A percentile compares a stretch with the other conserved stretches of the same genome.
Evolutionary conservation across 2,113 vertebrate species (phyloP).

Genomic region (Globicephala melas): DNA sequence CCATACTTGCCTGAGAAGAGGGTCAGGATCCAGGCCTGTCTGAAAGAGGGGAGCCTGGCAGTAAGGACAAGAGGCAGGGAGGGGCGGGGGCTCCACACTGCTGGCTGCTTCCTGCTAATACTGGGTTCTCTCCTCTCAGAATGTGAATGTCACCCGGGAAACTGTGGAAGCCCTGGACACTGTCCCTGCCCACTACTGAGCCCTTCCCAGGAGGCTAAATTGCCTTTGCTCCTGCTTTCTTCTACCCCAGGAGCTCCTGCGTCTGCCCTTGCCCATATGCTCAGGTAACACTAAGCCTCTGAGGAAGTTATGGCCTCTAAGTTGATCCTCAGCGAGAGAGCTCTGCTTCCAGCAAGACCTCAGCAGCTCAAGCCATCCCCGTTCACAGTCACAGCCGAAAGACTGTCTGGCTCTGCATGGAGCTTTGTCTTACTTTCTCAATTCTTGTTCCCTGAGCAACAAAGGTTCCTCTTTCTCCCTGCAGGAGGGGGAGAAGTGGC

Average conservation of each 20-base stretch:
- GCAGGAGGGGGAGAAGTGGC: neutral
- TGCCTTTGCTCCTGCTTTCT: neutral
- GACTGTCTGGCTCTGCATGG: neutral
- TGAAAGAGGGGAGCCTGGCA: neutral
- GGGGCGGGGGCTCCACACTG: neutral
- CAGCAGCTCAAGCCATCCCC: neutral
- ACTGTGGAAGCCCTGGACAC: constrained; percentile 84
- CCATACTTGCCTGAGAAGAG: neutral
- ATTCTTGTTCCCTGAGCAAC: neutral
- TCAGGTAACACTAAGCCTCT: neutral
- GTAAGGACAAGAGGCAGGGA: neutral
- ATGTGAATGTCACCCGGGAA: constrained; percentile 87
- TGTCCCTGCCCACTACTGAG: constrained; percentile 64
- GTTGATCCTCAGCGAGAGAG: neutral
- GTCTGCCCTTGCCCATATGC: neutral
- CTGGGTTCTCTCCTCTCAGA: constrained; percentile 71
- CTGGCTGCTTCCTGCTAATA: neutral
- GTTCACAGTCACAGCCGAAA: constrained; percentile 9
- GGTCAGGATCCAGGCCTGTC: neutral
- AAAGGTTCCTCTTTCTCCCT: neutral
- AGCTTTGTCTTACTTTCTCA: constrained; percentile 21
- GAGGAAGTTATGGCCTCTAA: neutral
- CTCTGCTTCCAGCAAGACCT: neutral
- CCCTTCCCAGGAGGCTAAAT: neutral
- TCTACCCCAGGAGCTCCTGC: neutral